Evolutionary conservation across 2,797 vertebrate species (phyloP), one percentile per base, ranked within the genome.

Genomic region (Cyclura pinguis): DNA sequence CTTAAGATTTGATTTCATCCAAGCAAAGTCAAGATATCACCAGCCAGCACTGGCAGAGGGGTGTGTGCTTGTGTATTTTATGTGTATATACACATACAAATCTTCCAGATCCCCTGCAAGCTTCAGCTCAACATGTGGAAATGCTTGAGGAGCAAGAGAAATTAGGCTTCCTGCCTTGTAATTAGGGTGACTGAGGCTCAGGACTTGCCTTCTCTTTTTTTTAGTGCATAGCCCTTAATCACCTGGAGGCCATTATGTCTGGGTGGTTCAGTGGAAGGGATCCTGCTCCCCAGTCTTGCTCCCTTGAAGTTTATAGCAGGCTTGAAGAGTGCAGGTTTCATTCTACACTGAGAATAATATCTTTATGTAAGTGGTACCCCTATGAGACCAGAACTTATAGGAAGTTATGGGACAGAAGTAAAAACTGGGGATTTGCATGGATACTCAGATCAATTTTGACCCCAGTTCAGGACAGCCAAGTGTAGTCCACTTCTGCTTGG

Each of bases 71-170:
- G 94, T 8, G 0, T 29, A 69, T 69, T 69, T 69, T 4, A 24
- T 64, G 4, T 32, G 13, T 69, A 69, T 69, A 69, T 69, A 69
- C 29, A 69, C 29, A 69, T 32, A 69, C 32, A 90, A 96, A 94
- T 35, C 9, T 47, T 50, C 84, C 7, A 89, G 0, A 22, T 91
- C 89, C 1, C 6, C 85, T 90, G n/a, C 29, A 32, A 20, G 38
- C 62, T 0, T 0, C 62, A 0, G 69, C 76, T 24, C 7, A 13
- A n/a, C 94, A 92, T 94, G 57, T 95, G 96, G 94, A 90, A 95
- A 55, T 0, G 0, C 77, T 94, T 92, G 93, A 86, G 86, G 64
- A 50, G 55, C 88, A 84, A 92, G 73, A 47, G 7, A 20, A 50
- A 32, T 50, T 0, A 2, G 18, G 57, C 72, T 12, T 88, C 2